Base-by-base conservation (phyloP, 92 coral and sea anemone species). In the Palythoa grandis region DNA sequence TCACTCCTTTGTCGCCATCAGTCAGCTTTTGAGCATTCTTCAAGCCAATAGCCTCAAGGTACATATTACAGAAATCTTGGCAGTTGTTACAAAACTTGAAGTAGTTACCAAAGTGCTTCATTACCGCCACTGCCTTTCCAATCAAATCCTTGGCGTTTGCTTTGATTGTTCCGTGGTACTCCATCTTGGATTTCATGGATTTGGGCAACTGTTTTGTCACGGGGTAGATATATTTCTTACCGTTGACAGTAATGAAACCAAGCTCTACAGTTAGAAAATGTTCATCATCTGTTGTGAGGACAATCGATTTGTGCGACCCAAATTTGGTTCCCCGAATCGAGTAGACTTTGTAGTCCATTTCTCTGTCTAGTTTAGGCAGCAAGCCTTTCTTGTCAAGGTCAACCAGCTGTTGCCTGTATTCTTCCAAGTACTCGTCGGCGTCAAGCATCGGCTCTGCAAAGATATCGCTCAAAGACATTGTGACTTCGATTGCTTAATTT, bases 71-170 rank as follows among this genome's bases (percentile, higher is more conserved):
- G 87, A 52, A 92, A 52, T 92, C 57, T 43, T 89, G 92, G 82
- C 92, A 92, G 84, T 92, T 89, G 58, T 92, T 72, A 70, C 94
- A 89, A 12, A 75, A 68, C 91, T 92, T 92, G 89, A 78, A 92
- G 80, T 92, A 92, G 4, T 15, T 54, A 1, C 95, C 92, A 79
- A 92, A 92, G 0, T 29, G 24, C 72, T 83, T 87, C 95, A 89
- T 92, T 50, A 69, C 77, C 19, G 86, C 92, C 35, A 92, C 75
- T 19, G 87, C 95, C 23, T 73, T 87, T 14, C 67, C 65, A 58
- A 92, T 72, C 23, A 92, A 71, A 12, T 71, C 72, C 15, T 25
- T 53, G 35, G 84, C 91, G 5, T 82, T 86, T 25, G 78, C 63
- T 1, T 63, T 23, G 69, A 87, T 68, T 37, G 10, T 35, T 23